phyloP scores from a whole-genome alignment of 2,888 invertebrate genomes.

The Hydrotaea diabolus region DNA sequence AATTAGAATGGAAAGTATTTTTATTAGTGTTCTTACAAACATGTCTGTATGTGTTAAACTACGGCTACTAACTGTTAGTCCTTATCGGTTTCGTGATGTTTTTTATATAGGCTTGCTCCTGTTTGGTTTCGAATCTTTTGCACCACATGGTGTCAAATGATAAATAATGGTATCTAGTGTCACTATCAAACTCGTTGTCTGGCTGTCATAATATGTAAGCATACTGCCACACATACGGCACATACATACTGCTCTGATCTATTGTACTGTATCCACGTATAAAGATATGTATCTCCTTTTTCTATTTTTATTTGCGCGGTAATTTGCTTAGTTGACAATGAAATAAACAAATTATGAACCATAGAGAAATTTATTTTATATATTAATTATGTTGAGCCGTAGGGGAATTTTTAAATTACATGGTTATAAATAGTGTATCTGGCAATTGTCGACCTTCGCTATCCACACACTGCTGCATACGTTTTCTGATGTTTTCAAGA shows the following conservation, averaged over 20 bases:
- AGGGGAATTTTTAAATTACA: no score
- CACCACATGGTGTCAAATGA: not conserved
- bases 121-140: not conserved
- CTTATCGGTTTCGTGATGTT: not conserved
- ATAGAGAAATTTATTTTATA: no score
- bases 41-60: not conserved
- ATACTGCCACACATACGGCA: not conserved
- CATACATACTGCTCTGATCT: not conserved
- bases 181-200: not conserved
- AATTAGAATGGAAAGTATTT: conserved; percentile 1
- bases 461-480: no score
- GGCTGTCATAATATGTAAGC: not conserved
- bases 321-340: no score
- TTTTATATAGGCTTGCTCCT: conserved; percentile 24
- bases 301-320: no score
- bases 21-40: not conserved
- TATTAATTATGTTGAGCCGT: no score
- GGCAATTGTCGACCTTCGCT: no score
- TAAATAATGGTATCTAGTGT: not conserved
- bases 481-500: no score
- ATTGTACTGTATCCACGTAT: not conserved
- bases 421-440: no score
- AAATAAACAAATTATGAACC: no score
- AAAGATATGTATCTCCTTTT: not conserved
- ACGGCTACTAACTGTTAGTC: not conserved